Percentiles rank a stretch among this genome's conserved stretches.
These are phyloP conservation scores for Liasis olivaceus DNA, from an alignment of 2,797 vertebrate species.

Conservation along the genomic window DNA sequence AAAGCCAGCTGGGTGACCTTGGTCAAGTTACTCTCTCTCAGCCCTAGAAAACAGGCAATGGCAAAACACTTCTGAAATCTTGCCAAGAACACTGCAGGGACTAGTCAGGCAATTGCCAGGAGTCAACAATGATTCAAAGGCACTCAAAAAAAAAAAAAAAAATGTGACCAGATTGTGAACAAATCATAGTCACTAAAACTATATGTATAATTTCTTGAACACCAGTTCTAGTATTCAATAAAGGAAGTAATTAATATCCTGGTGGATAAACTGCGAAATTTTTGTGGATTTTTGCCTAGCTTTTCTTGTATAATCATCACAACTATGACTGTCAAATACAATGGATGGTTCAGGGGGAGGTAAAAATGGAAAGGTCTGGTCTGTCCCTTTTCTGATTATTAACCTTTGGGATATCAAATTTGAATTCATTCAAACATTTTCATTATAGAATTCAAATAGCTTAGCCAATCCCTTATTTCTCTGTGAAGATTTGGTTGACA, in stretches of 20 bases:
- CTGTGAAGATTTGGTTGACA: not conserved
- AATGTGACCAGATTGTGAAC: not conserved
- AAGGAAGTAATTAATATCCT: not conserved
- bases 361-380: not conserved
- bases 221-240: not conserved
- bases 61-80: not conserved
- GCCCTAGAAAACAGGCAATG: not conserved
- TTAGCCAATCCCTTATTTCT: not conserved
- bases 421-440: not conserved
- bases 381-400: not conserved
- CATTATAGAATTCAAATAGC: not conserved
- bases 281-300: not conserved
- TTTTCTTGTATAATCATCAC: not conserved
- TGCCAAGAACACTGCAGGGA: not conserved
- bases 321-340: not conserved
- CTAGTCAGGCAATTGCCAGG: too few relatives aligned
- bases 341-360: not conserved
- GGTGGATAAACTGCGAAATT: not conserved
- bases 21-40: not conserved
- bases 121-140: not conserved
- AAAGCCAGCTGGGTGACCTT: not conserved
- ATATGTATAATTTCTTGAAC: not conserved
- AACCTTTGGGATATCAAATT: not conserved
- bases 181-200: not conserved
- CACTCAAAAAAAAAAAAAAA: not conserved